phyloP scores from a whole-genome alignment of 2,797 vertebrate species.

The Acanthis flammea region DNA sequence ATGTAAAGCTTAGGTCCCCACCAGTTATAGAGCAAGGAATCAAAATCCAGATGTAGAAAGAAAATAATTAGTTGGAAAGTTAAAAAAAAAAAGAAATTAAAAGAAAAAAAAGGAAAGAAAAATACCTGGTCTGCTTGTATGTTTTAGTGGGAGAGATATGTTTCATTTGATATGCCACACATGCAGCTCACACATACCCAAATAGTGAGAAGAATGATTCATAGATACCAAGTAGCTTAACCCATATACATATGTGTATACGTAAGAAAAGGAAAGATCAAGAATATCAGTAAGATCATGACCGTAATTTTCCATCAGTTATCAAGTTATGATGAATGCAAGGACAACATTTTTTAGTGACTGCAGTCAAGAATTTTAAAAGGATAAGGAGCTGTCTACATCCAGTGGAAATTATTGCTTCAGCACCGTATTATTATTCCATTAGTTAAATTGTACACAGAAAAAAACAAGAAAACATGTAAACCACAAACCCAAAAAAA shows the following conservation, averaged over 20 bases:
- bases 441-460: not conserved
- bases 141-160: not conserved
- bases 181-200: not conserved
- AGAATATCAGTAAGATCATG: not conserved
- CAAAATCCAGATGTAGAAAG: not conserved
- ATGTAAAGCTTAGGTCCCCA: not conserved
- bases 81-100: rapidly evolving
- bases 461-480: not conserved
- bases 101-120: not conserved
- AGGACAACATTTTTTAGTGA: not conserved
- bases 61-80: not conserved
- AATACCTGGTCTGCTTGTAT: not conserved
- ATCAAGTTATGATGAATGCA: not conserved
- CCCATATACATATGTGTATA: not conserved
- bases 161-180: not conserved
- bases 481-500: not conserved
- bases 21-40: not conserved
- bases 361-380: not conserved
- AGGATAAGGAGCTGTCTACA: not conserved
- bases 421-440: not conserved
- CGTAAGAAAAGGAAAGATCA: not conserved
- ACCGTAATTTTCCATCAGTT: not conserved
- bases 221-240: not conserved
- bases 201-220: not conserved
- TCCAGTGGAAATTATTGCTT: not conserved